Evolutionary conservation across 2,888 invertebrate species (phyloP), one percentile per base, ranked within the genome.

Genomic region (Mythimna albipuncta): DNA sequence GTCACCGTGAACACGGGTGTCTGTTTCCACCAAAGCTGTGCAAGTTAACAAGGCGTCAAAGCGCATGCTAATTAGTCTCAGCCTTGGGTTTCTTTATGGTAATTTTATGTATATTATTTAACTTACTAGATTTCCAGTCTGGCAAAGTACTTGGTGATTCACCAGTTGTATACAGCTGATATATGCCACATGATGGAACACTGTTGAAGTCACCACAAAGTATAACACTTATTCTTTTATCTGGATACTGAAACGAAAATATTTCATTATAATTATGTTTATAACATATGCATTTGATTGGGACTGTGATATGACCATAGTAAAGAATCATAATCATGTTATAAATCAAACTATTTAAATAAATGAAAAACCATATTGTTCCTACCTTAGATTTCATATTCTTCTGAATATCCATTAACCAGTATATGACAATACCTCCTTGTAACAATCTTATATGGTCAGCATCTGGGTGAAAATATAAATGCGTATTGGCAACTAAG

Each of bases 201-300:
- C 98, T 98, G 91, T 99, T 99, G 88, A 99, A 99, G 92, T 99
- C 99, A 0, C 99, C 99, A 93, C 98, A 98, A 84, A 99, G 97
- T 71, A 99, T 92, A 1, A 99, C 88, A 2, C 98, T 97, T 44
- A 98, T 95, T 69, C 92, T 91, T 83, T 93, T 93, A 63, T 87
- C 88, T 75, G 92, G 90, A 87, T 89, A 87, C 94, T 94, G 79
- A 72, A 91, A 87, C 62, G 10, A 84, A 69, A 72, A 78, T 69
- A 52, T 58, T 35, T 58, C 9, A 38, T 58, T 19, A 50, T 19
- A 19, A 50, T 19, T 50, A 50, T n/a, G n/a, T 52, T 47, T 19
- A 16, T 19, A 19, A 11, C 44, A 44, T 47, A 47, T 19, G 47
- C 6, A 47, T 19, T 47, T 47, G 16, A 47, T 19, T 47, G 16